Evolutionary conservation across 2,888 invertebrate species (phyloP).

Genomic region (Osedax frankpressi): DNA sequence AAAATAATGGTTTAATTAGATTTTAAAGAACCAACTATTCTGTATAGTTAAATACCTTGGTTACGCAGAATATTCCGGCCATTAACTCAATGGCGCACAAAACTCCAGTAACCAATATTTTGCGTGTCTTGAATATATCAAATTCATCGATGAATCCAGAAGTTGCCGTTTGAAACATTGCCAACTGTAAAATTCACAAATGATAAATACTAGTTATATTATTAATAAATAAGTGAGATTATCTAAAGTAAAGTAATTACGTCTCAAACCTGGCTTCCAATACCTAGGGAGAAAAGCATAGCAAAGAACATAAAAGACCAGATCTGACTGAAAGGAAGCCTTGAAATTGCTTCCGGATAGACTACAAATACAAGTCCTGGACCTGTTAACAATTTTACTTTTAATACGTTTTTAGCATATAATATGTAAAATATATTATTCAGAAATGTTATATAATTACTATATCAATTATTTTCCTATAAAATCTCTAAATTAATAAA

Average conservation of each 20-base stretch:
- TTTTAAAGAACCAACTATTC: no score
- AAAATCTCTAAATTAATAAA: no score
- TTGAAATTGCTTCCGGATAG: slow-evolving; percentile 42
- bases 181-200: slow-evolving; percentile 64
- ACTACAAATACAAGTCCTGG: slow-evolving; percentile 45
- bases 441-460: no score
- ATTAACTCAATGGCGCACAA: slow-evolving; percentile 56
- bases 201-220: no score
- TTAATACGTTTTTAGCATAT: not conserved
- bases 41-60: no score
- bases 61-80: slow-evolving; percentile 60
- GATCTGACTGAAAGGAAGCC: slow-evolving; percentile 25
- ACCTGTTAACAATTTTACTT: slow-evolving; percentile 29
- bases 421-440: no score
- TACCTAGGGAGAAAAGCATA: slow-evolving; percentile 24
- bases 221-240: no score
- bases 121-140: slow-evolving; percentile 48
- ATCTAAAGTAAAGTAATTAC: no score
- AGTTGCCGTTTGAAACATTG: slow-evolving; percentile 66
- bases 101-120: slow-evolving; percentile 54
- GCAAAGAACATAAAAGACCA: slow-evolving; percentile 25
- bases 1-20: no score
- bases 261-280: slow-evolving; percentile 27
- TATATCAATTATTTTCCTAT: no score
- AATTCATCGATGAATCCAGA: slow-evolving; percentile 63